Base-by-base conservation (phyloP, 2,888 invertebrate genomes). In the Megastigmus dorsalis region DNA sequence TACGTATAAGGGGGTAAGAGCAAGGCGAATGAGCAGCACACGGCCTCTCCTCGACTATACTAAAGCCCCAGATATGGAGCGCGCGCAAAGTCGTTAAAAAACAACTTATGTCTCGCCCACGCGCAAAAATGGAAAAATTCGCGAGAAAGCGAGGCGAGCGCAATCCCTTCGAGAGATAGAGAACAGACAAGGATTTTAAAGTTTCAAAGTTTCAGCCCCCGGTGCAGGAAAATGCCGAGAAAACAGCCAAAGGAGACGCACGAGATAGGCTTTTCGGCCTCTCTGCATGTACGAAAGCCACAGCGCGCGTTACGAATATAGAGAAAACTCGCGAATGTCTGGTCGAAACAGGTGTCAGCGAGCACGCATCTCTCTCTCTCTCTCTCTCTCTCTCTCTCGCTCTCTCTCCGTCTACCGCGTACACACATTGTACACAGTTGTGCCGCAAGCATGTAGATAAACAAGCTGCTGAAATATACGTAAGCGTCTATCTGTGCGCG, bases 171-270 rank as follows among this genome's bases (percentile, higher is more conserved):
- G 65, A 57, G 65, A 65, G 33, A 70, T 45, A 45, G 50, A 63
- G 33, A 73, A 73, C 52, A 73, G 41, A 59, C 72, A 57, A 60
- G 59, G 66, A 66, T 52, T 66, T 73, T 73, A 73, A 73, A 73
- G 52, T 73, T 66, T 73, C 60, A 60, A n/a, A n/a, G n/a, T n/a
- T n/a, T n/a, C n/a, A n/a, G n/a, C n/a, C n/a, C n/a, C n/a, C n/a
- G n/a, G n/a, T n/a, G n/a, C n/a, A n/a, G n/a, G n/a, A n/a, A n/a
- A n/a, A n/a, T n/a, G 59, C 20, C 52, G 36, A n/a, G 45, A 60
- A 65, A 55, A 71, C 38, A 38, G 57, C 18, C 20, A 48, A 23
- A 65, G n/a, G 3, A n/a, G 18, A 13, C 26, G 30, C 18, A 28
- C n/a, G 54, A 15, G 36, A 38, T 20, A 57, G 57, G 38, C 41